Percentiles rank a stretch among this genome's conserved stretches.
Evolutionary conservation across 2,113 vertebrate species (phyloP).

Genomic region (Macrotus californicus): DNA sequence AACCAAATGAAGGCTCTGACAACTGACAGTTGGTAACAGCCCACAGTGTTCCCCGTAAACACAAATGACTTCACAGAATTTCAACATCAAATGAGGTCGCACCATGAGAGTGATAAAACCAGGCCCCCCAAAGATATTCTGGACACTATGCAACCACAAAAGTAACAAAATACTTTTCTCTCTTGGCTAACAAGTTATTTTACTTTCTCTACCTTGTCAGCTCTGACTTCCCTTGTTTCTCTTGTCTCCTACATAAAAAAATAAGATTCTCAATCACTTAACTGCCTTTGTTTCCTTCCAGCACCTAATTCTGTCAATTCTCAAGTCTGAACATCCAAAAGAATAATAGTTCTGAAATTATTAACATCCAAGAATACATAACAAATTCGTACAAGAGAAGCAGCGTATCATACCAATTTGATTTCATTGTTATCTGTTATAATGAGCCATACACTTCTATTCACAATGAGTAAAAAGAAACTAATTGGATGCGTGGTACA

Average conservation of each 20-base stretch:
- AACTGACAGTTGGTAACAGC: background rate
- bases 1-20: background rate
- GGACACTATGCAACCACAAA: background rate
- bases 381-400: background rate
- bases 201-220: background rate
- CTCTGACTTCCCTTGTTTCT: background rate
- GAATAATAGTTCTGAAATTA: background rate
- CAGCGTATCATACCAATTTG: background rate
- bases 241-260: background rate
- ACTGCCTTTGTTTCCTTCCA: background rate
- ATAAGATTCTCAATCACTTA: background rate
- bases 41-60: background rate
- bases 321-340: background rate
- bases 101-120: background rate
- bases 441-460: background rate
- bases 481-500: background rate
- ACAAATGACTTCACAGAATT: background rate
- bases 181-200: background rate
- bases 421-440: background rate
- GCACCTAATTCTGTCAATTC: background rate
- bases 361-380: background rate
- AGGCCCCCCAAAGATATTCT: background rate
- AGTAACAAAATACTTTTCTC: background rate
- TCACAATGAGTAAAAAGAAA: background rate
- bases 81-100: background rate